Evolutionary conservation across 2,797 vertebrate genomes (phyloP), one percentile per base, ranked within the genome.

Genomic region (Prionace glauca): DNA sequence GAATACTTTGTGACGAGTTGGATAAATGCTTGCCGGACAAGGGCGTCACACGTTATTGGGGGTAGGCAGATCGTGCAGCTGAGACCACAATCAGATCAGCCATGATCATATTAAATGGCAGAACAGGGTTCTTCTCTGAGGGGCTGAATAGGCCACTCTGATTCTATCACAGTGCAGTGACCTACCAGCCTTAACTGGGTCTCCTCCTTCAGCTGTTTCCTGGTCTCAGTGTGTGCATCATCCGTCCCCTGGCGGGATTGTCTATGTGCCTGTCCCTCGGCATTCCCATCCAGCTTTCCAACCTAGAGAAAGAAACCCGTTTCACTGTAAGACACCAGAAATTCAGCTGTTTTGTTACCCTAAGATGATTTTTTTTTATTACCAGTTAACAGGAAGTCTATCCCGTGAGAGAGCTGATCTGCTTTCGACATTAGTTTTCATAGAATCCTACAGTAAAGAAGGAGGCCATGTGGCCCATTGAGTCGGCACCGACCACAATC

Each of bases 181-280:
- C 96, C 97, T 96, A 99, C 99, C 99, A 99, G 96, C 96, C 99
- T 97, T 87, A 99, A 98, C 95, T 98, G 98, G 84, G 99, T 99
- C 97, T 99, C 99, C 97, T 99, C 99, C 97, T 99, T 99, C 60
- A 99, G 98, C 96, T 99, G 99, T 96, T 99, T 99, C 96, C 98
- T 98, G 29, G 98, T 98, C 97, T 99, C 99, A 8, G 97, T 98
- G 96, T 99, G 50, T 8, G 3, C 56, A 8, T 95, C 79, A 16
- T 90, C 95, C 0, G 20, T 26, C 0, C 45, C 9, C n/a, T 95
- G 79, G 10, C 62, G 62, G 24, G 56, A 5, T 2, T 18, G 79
- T 86, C 95, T 67, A 1, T 87, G 97, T 0, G 97, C 98, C 2
- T 98, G 98, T 26, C 98, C 99, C 0, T 99, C 98, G 95, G 98